Evolutionary conservation across 2,797 vertebrate species (phyloP).

Genomic region (Gallinago solitaria): DNA sequence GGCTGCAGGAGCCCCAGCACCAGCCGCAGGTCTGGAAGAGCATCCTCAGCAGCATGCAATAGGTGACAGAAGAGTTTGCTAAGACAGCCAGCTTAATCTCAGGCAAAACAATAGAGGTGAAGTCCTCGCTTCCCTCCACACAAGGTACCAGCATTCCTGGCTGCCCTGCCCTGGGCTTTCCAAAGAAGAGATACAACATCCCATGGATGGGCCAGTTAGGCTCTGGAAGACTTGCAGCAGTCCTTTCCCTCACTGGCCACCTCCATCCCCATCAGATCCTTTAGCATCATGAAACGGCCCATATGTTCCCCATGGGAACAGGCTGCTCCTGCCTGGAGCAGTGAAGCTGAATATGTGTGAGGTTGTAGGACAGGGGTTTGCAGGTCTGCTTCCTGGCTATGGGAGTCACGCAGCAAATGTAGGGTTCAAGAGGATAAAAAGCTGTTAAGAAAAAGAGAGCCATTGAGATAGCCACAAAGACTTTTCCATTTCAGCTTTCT

Average conservation of each 20-base stretch:
- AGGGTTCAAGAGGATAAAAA: not conserved
- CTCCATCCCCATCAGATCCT: not conserved
- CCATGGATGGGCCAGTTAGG: fast-evolving
- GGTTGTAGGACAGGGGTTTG: not conserved
- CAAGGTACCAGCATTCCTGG: not conserved
- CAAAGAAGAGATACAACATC: not conserved
- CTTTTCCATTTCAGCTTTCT: not conserved
- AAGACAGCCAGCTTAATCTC: not conserved
- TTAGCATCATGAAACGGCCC: not conserved
- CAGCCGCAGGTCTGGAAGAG: not conserved
- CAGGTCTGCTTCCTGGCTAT: not conserved
- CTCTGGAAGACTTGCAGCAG: fast-evolving
- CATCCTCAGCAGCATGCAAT: fast-evolving
- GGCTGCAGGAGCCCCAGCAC: not conserved
- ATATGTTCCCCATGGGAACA: not conserved
- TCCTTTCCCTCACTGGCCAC: not conserved
- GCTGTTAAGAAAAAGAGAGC: not conserved
- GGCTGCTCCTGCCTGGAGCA: not conserved
- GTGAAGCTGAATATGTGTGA: not conserved
- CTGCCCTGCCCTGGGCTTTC: not conserved
- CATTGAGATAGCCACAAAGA: not conserved
- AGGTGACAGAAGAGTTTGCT: not conserved
- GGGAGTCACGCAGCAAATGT: not conserved
- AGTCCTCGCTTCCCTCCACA: not conserved
- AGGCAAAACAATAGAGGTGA: not conserved